phyloP scores from a whole-genome alignment of 2,113 vertebrate species.

The Budorcas taxicolor region DNA sequence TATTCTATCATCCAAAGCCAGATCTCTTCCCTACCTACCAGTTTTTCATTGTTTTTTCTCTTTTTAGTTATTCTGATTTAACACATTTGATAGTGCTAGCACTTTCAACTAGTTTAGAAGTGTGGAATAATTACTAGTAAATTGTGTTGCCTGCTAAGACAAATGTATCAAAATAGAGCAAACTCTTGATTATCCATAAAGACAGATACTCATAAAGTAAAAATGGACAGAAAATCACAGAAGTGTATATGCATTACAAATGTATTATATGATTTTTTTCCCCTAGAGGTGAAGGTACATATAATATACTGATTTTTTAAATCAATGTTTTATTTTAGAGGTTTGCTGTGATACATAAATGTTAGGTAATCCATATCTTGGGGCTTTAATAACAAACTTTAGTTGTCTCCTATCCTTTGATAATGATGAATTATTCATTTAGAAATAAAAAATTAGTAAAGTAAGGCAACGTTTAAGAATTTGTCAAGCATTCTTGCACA shows the following conservation, averaged over 20 bases:
- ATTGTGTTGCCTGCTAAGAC: not conserved
- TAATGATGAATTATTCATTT: not conserved
- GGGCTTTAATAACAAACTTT: not conserved
- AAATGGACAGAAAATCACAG: not conserved
- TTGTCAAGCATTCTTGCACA: not conserved
- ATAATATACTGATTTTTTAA: not conserved
- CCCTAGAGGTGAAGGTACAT: not conserved
- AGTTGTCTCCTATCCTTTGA: not conserved
- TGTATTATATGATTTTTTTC: not conserved
- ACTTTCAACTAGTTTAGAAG: not conserved
- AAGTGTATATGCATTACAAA: not conserved
- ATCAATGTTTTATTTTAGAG: not conserved
- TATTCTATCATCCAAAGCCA: not conserved
- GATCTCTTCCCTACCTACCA: not conserved
- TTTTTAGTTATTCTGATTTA: not conserved
- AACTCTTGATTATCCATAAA: not conserved
- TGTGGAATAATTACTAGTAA: not conserved
- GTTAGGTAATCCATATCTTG: not conserved
- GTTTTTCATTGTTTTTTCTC: not conserved
- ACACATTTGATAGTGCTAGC: not conserved
- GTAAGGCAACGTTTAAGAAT: not conserved
- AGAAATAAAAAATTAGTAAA: not conserved
- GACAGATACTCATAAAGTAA: not conserved
- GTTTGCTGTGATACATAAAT: not conserved
- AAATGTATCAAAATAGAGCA: not conserved